A percentile compares a stretch with the other conserved stretches of the same genome.
phyloP scores from a whole-genome alignment of 2,113 vertebrate species.

The Halichoerus grypus region DNA sequence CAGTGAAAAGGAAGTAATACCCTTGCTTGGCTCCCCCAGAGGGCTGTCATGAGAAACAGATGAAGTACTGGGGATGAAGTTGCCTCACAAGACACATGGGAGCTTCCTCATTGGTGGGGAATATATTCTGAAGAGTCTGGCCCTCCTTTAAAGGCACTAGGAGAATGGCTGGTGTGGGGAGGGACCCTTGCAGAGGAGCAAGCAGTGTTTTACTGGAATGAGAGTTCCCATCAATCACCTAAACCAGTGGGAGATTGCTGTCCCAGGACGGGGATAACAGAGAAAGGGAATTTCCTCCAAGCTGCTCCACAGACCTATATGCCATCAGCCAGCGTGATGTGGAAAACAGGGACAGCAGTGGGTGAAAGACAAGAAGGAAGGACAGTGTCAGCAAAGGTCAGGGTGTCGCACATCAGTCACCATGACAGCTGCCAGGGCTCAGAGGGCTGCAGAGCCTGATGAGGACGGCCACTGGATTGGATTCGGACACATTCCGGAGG shows the following conservation, averaged over 20 bases:
- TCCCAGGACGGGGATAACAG: background rate
- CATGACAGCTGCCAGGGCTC: slow-evolving; percentile 83
- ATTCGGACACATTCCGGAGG: slow-evolving; percentile 83
- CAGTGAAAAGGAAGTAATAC: background rate
- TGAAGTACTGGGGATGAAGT: background rate
- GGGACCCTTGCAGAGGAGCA: background rate
- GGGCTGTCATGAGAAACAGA: background rate
- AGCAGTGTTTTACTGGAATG: background rate
- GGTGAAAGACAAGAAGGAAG: slow-evolving; percentile 90
- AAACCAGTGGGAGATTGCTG: background rate
- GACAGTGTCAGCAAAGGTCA: slow-evolving; percentile 85
- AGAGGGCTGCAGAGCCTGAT: slow-evolving; percentile 56
- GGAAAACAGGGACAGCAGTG: slow-evolving; percentile 85
- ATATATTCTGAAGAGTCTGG: background rate
- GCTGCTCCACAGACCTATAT: slow-evolving; percentile 39
- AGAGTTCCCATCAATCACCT: slow-evolving; percentile 27
- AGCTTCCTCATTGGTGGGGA: background rate
- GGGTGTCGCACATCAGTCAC: slow-evolving; percentile 86
- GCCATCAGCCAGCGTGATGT: background rate
- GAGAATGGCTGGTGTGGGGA: background rate
- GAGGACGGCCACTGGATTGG: slow-evolving; percentile 78
- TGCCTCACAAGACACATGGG: background rate
- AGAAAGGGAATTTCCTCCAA: slow-evolving; percentile 72
- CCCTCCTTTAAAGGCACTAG: background rate
- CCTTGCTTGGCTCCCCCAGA: background rate